phyloP scores from a whole-genome alignment of 2,113 vertebrate species.

The Corvus cornix region DNA sequence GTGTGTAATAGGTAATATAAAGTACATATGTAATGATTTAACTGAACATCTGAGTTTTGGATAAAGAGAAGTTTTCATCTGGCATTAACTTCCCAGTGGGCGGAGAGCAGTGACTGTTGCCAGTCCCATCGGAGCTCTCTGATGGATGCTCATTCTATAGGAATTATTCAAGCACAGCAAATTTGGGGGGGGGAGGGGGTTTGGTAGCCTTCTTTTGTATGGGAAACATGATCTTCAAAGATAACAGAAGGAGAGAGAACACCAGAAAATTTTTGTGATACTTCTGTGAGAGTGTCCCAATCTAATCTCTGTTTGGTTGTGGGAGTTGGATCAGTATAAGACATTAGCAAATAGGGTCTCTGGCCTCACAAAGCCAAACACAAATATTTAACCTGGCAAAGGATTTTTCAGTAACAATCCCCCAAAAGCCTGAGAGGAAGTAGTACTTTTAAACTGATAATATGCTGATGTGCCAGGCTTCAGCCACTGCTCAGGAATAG shows the following conservation, averaged over 20 bases:
- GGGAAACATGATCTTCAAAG: not conserved
- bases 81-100: not conserved
- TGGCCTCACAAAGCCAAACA: slow-evolving; percentile 14
- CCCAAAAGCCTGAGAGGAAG: not conserved
- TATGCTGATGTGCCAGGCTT: not conserved
- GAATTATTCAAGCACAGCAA: not conserved
- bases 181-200: not conserved
- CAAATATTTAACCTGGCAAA: slow-evolving; percentile 56
- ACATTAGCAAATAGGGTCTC: not conserved
- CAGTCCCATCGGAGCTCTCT: not conserved
- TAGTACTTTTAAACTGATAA: slow-evolving; percentile 10
- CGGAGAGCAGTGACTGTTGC: not conserved
- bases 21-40: slow-evolving; percentile 59
- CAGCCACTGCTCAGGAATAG: not conserved
- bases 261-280: not conserved
- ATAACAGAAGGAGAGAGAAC: not conserved
- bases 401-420: not conserved
- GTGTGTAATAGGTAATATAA: slow-evolving; percentile 67
- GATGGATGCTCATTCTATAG: not conserved
- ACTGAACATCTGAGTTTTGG: slow-evolving; percentile 40
- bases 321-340: slow-evolving; percentile 8
- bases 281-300: not conserved
- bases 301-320: slow-evolving; percentile 47
- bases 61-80: slow-evolving; percentile 48
- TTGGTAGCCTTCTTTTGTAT: not conserved